Conservation (phyloP, 2,113 vertebrate genomes). For the Cheilinus undulatus region DNA sequence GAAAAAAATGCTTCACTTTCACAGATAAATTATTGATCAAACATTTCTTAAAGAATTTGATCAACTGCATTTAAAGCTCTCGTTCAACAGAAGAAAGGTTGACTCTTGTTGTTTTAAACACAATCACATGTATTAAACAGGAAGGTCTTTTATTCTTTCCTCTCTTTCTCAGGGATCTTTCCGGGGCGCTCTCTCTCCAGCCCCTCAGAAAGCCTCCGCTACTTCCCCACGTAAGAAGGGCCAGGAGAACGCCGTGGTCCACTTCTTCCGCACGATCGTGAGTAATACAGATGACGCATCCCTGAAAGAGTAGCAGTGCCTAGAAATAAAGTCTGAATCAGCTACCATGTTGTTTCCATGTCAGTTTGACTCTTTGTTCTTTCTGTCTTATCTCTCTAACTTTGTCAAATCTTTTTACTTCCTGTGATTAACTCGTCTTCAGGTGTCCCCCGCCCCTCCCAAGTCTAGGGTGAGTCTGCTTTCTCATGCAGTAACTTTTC, state of each 20-base stretch:
- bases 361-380: conserved; percentile 1
- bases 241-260: conserved; percentile 93
- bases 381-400: neutral
- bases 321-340: neutral
- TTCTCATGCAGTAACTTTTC: neutral
- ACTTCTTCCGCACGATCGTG: conserved; percentile 98
- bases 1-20: too few species aligned
- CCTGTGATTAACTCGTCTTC: conserved; percentile 55
- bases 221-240: conserved; percentile 88
- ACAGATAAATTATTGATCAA: too few species aligned
- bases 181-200: conserved; percentile 85
- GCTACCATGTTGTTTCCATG: neutral
- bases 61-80: too few species aligned
- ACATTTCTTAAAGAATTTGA: too few species aligned
- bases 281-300: conserved; percentile 67
- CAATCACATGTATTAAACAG: neutral
- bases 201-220: conserved; percentile 88
- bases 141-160: neutral
- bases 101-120: too few species aligned
- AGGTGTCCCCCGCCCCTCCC: conserved; percentile 85
- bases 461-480: conserved; percentile 84
- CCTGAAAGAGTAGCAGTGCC: neutral
- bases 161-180: conserved; percentile 80
- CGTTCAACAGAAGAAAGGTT: too few species aligned
- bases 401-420: conserved; percentile 43